phyloP scores from a whole-genome alignment of 2,113 vertebrate species.

The Microcebus jonahi region DNA sequence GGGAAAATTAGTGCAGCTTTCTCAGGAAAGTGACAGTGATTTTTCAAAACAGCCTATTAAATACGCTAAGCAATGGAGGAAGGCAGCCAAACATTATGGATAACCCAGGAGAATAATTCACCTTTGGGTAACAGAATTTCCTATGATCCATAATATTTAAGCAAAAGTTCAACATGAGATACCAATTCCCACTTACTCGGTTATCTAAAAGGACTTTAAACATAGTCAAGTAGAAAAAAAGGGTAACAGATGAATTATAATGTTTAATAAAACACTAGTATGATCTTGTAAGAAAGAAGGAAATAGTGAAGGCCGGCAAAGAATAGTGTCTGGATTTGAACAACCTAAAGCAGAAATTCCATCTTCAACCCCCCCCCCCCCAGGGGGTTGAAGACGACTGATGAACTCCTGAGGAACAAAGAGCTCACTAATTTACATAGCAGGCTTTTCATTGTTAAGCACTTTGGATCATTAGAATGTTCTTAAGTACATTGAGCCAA shows the following conservation, averaged over 20 bases:
- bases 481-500: background rate
- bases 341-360: background rate
- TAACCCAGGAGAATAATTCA: background rate
- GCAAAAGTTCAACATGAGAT: background rate
- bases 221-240: background rate
- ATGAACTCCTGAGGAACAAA: background rate
- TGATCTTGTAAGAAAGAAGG: background rate
- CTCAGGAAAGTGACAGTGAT: background rate
- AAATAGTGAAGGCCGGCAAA: background rate
- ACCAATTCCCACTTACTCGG: background rate
- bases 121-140: background rate
- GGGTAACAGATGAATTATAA: background rate
- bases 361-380: background rate
- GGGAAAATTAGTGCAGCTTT: background rate
- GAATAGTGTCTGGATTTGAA: background rate
- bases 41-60: background rate
- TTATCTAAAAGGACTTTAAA: background rate
- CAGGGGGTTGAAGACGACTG: background rate
- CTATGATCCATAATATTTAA: background rate
- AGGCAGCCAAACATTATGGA: background rate
- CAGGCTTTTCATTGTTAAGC: background rate
- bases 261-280: background rate
- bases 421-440: background rate
- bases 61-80: background rate
- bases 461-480: background rate